Conservation (phyloP, 1,140 invertebrate genomes). For the Venustaconcha ellipsiformis region DNA sequence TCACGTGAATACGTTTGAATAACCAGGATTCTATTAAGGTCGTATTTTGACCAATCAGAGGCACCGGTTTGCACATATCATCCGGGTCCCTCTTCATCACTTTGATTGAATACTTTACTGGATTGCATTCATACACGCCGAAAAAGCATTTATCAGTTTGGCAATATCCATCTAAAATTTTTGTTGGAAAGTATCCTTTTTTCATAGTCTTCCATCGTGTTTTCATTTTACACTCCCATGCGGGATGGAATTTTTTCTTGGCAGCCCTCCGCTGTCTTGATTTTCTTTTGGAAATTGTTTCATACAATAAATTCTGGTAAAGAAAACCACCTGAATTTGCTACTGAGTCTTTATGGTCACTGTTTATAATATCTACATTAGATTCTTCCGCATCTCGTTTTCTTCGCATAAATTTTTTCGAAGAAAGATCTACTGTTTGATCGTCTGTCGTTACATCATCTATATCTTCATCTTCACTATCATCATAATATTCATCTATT, state of each 20-base stretch:
- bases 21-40: constrained; percentile 22
- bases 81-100: constrained; percentile 26
- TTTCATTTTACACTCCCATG: constrained; percentile 21
- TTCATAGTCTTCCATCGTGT: constrained; percentile 6
- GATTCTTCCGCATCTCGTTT: constrained; percentile 6
- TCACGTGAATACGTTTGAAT: constrained; percentile 7
- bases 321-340: constrained; percentile 10
- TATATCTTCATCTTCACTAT: constrained; percentile 25
- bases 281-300: constrained; percentile 23
- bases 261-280: constrained; percentile 14
- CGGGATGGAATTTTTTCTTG: constrained; percentile 12
- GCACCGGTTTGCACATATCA: constrained; percentile 15
- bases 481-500: constrained; percentile 7
- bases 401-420: constrained; percentile 25
- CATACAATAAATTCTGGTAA: constrained; percentile 24
- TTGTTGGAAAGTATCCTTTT: constrained; percentile 28
- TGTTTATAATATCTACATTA: neutral
- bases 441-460: constrained; percentile 13
- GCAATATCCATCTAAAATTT: constrained; percentile 19
- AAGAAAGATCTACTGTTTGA: constrained; percentile 27
- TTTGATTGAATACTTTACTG: constrained; percentile 31
- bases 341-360: constrained; percentile 12
- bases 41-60: constrained; percentile 14
- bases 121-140: constrained; percentile 24
- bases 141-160: constrained; percentile 24